Evolutionary conservation across 2,888 invertebrate genomes (phyloP).

Genomic region (Lathronympha strigana): DNA sequence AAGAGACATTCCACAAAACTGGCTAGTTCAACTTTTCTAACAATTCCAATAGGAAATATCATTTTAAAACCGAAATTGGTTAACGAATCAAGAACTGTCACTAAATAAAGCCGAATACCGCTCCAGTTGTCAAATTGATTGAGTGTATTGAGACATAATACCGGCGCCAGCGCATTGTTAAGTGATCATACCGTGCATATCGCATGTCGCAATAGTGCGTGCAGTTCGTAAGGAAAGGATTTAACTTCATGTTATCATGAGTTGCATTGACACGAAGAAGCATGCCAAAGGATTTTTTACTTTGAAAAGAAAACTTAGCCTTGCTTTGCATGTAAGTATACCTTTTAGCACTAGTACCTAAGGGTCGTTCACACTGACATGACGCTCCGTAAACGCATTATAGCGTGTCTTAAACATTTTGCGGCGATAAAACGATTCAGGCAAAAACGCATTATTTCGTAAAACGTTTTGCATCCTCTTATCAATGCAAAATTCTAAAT

Average conservation of each 20-base stretch:
- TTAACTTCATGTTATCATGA: slow-evolving; percentile 37
- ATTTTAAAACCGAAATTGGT: neutral
- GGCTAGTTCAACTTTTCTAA: neutral
- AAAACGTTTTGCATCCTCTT: too few relatives aligned
- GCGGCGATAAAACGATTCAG: too few relatives aligned
- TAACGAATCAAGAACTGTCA: neutral
- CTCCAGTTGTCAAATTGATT: slow-evolving; percentile 58
- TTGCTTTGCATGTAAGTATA: slow-evolving; percentile 40
- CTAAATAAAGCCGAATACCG: neutral
- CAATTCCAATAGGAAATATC: neutral
- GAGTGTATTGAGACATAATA: slow-evolving; percentile 54
- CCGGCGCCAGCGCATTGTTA: slow-evolving; percentile 52
- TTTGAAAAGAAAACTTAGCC: slow-evolving; percentile 40
- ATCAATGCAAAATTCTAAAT: too few relatives aligned
- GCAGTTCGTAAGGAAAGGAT: slow-evolving; percentile 47
- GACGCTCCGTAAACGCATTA: too few relatives aligned
- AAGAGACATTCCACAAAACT: neutral
- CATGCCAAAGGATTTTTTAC: slow-evolving; percentile 40
- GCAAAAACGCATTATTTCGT: too few relatives aligned
- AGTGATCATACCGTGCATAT: slow-evolving; percentile 45
- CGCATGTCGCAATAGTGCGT: slow-evolving; percentile 50
- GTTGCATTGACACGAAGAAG: slow-evolving; percentile 40
- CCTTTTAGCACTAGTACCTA: neutral
- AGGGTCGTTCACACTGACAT: neutral
- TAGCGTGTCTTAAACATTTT: too few relatives aligned